These are phyloP conservation scores for Virgularia gustaviana DNA, from an alignment of 92 coral and sea anemone species.

Conservation along the genomic window DNA sequence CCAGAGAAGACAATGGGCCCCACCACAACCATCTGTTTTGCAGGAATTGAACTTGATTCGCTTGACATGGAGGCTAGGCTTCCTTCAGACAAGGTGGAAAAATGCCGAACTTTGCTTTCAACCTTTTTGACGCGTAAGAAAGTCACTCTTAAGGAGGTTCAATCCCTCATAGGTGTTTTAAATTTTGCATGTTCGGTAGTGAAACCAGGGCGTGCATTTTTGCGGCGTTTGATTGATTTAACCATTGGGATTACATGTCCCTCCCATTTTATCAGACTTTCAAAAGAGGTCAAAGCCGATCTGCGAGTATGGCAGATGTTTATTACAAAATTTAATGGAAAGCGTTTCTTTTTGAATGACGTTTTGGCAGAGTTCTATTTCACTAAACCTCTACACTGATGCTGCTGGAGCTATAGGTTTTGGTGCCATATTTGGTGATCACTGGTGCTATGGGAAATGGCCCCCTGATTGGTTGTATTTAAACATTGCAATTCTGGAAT, in stretches of 20 bases:
- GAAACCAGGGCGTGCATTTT: slow-evolving; percentile 30
- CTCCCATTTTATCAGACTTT: slow-evolving; percentile 8
- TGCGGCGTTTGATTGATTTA: slow-evolving; percentile 39
- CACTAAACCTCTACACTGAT: too few species aligned
- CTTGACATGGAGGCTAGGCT: slow-evolving; percentile 39
- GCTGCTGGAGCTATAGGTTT: too few species aligned
- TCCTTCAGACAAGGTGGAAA: slow-evolving; percentile 43
- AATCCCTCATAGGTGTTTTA: slow-evolving; percentile 24
- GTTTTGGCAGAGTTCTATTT: too few species aligned
- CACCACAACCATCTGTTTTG: slow-evolving; percentile 38
- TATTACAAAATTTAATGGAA: slow-evolving; percentile 17
- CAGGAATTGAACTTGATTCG: slow-evolving; percentile 54
- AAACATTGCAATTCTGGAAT: too few species aligned
- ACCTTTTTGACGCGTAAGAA: slow-evolving; percentile 18
- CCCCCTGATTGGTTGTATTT: too few species aligned
- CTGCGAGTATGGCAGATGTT: slow-evolving; percentile 50
- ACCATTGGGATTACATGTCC: slow-evolving; percentile 11
- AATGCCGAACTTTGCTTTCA: slow-evolving; percentile 13
- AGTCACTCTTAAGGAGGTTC: slow-evolving; percentile 26
- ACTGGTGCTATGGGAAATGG: too few species aligned
- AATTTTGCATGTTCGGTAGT: slow-evolving; percentile 33
- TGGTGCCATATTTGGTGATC: too few species aligned
- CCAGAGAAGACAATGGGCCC: slow-evolving; percentile 54
- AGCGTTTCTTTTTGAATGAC: slow-evolving; percentile 38
- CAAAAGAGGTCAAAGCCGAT: slow-evolving; percentile 38